Evolutionary conservation across 2,113 vertebrate species (phyloP), one percentile per base, ranked within the genome.

Genomic region (Azemiops feae): DNA sequence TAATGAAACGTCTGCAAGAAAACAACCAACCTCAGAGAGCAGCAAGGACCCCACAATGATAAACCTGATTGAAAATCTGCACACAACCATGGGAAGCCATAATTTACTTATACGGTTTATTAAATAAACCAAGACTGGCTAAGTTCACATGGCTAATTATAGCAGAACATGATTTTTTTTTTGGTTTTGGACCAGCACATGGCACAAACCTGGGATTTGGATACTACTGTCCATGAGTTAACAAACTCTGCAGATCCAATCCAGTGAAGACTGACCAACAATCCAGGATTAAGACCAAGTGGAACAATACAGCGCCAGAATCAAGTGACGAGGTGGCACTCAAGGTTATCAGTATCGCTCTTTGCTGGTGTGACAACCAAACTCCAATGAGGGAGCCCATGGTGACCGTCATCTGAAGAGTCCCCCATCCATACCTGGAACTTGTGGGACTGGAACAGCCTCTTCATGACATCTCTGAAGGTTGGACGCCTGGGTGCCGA

Each of bases 381-480:
- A 22, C 50, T 25, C 50, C 3, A 12, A 9, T 14, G 23, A 10
- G 69, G 6, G 85, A 53, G 14, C 16, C 27, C 27, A 2, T 3
- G 22, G n/a, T 1, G 9, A 34, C 16, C 20, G 25, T n/a, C 4
- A 10, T 2, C 57, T 14, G 50, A 22, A 27, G 22, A 39, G 27
- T 3, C 90, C 43, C 45, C 18, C 55, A 2, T 88, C 88, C 95
- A 90, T 97, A 99, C 99, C 98, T 99, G 99, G 96, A 99, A 99
- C 86, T 96, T 98, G 60, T 98, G 98, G 0, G 98, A 98, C 90
- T 94, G 94, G 95, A 98, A 99, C 53, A 99, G 97, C 91, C 97
- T 98, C 81, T 97, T 98, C 96, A 99, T 95, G 1, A 96, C 93
- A 6, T 97, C 96, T 94, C 98, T 98, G 96, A 99, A 98, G 88